Conservation (phyloP, 2,888 invertebrate species). For the Drosophila aldrichi region DNA sequence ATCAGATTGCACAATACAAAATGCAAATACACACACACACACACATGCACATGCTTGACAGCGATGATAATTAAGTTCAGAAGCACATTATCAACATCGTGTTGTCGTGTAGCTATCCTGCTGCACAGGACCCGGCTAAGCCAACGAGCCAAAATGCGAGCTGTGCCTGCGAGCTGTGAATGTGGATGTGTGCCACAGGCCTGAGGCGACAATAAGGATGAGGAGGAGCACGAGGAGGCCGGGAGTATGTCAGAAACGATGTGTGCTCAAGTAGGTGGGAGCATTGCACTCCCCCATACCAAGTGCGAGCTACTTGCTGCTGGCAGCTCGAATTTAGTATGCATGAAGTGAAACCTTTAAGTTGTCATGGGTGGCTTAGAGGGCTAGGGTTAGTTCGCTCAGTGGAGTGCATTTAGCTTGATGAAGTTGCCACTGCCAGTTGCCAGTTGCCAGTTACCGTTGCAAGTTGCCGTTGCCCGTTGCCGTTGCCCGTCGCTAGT, state of each 20-base stretch:
- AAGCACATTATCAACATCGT: constrained; percentile 61
- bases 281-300: constrained; percentile 72
- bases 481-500: not conserved
- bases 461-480: not conserved
- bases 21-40: constrained; percentile 26
- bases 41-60: constrained; percentile 19
- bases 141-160: constrained; percentile 66
- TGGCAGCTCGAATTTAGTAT: constrained; percentile 63
- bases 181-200: constrained; percentile 55
- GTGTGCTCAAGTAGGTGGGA: constrained; percentile 79
- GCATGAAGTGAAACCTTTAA: constrained; percentile 77
- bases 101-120: constrained; percentile 58
- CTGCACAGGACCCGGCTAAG: constrained; percentile 48
- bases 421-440: constrained; percentile 63
- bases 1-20: constrained; percentile 74
- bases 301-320: constrained; percentile 39
- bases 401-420: constrained; percentile 69
- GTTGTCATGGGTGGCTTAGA: constrained; percentile 51
- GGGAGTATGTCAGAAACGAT: constrained; percentile 82
- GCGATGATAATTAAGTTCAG: constrained; percentile 55
- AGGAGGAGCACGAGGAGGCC: constrained; percentile 33
- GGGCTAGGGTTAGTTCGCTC: constrained; percentile 55
- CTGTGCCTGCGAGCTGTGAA: constrained; percentile 18
- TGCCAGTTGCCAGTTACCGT: not conserved
- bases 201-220: constrained; percentile 30